Percentiles rank a stretch among this genome's conserved stretches.
These are phyloP conservation scores for Thunnus thynnus DNA, from an alignment of 2,113 vertebrate genomes.

Conservation along the genomic window DNA sequence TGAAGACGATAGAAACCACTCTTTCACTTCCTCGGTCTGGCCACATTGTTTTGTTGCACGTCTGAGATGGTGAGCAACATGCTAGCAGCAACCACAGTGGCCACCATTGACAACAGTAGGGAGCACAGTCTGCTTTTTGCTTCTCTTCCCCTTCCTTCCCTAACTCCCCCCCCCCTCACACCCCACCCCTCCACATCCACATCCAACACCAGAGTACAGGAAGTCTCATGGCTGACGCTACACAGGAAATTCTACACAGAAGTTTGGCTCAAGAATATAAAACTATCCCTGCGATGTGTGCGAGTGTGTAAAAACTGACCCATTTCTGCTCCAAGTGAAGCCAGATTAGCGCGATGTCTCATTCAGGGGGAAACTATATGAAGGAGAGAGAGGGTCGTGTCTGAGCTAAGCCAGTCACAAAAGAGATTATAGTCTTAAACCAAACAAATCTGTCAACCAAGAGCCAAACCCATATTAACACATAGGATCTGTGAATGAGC, in stretches of 20 bases:
- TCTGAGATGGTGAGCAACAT: constrained; percentile 31
- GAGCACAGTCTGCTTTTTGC: constrained; percentile 63
- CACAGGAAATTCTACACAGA: constrained; percentile 83
- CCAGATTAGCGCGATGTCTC: constrained; percentile 25
- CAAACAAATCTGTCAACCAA: constrained; percentile 70
- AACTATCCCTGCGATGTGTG: constrained; percentile 45
- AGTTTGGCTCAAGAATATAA: constrained; percentile 70
- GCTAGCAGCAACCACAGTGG: constrained; percentile 51
- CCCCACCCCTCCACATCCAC: constrained; percentile 64
- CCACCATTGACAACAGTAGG: constrained; percentile 60
- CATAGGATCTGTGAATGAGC: constrained; percentile 54
- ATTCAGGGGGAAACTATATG: constrained; percentile 3
- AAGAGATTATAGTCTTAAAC: constrained; percentile 78
- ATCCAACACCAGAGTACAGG: constrained; percentile 75
- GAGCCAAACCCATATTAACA: constrained; percentile 67
- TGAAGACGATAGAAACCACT: constrained; percentile 14
- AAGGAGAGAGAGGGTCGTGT: constrained; percentile 58
- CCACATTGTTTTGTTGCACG: constrained; percentile 41
- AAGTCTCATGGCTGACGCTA: constrained; percentile 78
- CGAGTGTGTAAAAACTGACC: constrained; percentile 19
- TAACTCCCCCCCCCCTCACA: constrained; percentile 49
- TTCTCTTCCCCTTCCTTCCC: constrained; percentile 78
- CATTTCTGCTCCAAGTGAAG: background rate
- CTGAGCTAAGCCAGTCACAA: constrained; percentile 71
- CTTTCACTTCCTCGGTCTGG: constrained; percentile 61